Conservation (phyloP, 2,113 vertebrate genomes). For the Cygnus buccinator region DNA sequence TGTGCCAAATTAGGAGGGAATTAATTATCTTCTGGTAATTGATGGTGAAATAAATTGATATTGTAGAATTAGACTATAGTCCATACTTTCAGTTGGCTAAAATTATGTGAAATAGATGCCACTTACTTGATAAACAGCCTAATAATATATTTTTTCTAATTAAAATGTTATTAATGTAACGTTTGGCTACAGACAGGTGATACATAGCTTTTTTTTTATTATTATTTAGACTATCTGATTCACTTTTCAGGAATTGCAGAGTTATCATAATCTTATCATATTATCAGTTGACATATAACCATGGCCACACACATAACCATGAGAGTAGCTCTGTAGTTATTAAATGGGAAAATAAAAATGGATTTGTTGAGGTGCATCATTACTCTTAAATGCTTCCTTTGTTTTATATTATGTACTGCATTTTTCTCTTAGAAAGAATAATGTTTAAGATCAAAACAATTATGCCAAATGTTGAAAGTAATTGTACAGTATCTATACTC, state of each 20-base stretch:
- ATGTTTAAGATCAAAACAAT: conserved; percentile 40
- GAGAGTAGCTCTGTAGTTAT: not conserved
- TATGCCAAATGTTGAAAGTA: conserved; percentile 4
- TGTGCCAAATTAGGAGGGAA: not conserved
- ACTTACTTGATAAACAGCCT: not conserved
- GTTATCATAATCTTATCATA: not conserved
- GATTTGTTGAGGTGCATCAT: not conserved
- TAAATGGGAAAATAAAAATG: conserved; percentile 21
- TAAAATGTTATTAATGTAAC: not conserved
- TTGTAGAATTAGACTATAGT: not conserved
- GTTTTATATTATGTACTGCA: not conserved
- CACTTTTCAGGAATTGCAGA: not conserved
- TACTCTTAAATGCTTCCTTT: conserved; percentile 10
- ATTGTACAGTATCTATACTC: not conserved
- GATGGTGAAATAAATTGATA: not conserved
- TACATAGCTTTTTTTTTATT: not conserved
- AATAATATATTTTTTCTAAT: not conserved
- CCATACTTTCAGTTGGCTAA: not conserved
- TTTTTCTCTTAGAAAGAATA: conserved; percentile 35
- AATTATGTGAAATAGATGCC: not conserved
- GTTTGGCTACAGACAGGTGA: not conserved
- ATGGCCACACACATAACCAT: not conserved
- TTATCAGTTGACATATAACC: not conserved
- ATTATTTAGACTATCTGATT: not conserved
- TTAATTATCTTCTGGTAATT: conserved; percentile 5